Evolutionary conservation across 1,140 invertebrate genomes (phyloP).

Genomic region (Antheraea mylitta): DNA sequence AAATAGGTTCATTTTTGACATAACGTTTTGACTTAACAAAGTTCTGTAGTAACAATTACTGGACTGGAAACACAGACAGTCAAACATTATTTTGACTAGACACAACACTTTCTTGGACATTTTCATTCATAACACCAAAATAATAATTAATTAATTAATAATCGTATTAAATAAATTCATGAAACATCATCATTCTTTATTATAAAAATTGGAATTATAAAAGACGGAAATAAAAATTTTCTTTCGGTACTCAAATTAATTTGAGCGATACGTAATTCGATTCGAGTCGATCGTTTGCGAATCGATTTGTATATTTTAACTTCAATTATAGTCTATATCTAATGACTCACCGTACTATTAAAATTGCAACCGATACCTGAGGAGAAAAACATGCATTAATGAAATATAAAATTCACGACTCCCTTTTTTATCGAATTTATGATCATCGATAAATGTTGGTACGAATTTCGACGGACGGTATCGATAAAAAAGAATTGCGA

Average conservation of each 20-base stretch:
- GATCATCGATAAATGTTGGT: no score
- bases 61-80: constrained; percentile 3
- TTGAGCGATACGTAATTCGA: constrained; percentile 25
- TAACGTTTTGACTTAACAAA: background rate
- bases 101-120: constrained; percentile 7
- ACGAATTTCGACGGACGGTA: no score
- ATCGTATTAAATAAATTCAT: constrained; percentile 6
- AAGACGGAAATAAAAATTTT: constrained; percentile 7
- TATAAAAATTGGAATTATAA: background rate
- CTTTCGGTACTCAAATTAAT: constrained; percentile 7
- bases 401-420: no score
- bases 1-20: background rate
- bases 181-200: background rate
- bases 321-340: constrained; percentile 16
- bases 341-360: constrained; percentile 37
- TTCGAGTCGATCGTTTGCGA: constrained; percentile 5
- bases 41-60: background rate
- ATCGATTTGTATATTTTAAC: background rate
- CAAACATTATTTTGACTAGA: constrained; percentile 10
- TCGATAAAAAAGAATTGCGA: no score
- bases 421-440: no score
- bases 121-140: constrained; percentile 3
- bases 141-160: constrained; percentile 5
- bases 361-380: constrained; percentile 31
- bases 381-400: background rate